Percentiles rank a stretch among this genome's conserved stretches.
Conservation (phyloP, 2,797 vertebrate species). For the Lepilemur septentrionalis region DNA sequence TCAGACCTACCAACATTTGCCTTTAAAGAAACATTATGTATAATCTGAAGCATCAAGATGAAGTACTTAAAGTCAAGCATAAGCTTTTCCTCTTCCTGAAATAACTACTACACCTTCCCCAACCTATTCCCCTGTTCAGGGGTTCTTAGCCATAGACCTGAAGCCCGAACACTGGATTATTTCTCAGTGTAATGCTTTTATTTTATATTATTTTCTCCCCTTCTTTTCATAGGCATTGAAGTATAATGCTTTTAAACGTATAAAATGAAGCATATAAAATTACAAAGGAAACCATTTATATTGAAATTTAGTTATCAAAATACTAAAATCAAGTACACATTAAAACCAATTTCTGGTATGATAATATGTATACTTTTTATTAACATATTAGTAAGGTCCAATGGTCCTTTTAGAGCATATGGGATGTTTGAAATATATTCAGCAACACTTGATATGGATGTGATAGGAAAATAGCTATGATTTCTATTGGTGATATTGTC, state of each 20-base stretch:
- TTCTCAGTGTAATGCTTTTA: background rate
- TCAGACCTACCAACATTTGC: background rate
- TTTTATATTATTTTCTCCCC: background rate
- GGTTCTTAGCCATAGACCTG: slow-evolving; percentile 11
- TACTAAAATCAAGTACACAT: slow-evolving; percentile 42
- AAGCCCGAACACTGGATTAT: background rate
- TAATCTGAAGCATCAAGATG: slow-evolving; percentile 15
- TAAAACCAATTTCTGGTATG: background rate
- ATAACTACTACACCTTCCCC: background rate
- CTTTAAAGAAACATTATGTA: background rate
- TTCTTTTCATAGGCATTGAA: background rate
- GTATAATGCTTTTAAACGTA: background rate
- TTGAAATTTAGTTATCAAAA: slow-evolving; percentile 49
- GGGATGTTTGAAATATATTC: background rate
- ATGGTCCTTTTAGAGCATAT: slow-evolving; percentile 17
- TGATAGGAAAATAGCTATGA: slow-evolving; percentile 9
- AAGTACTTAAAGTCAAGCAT: background rate
- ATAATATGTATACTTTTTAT: background rate
- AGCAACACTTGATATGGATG: background rate
- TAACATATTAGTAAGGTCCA: background rate
- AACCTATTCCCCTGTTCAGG: background rate
- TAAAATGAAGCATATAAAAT: slow-evolving; percentile 15
- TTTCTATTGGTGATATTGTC: background rate
- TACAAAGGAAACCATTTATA: slow-evolving; percentile 30
- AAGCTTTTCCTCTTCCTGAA: slow-evolving; percentile 19